Conservation (phyloP, 2,888 invertebrate species). For the Encarsia formosa region DNA sequence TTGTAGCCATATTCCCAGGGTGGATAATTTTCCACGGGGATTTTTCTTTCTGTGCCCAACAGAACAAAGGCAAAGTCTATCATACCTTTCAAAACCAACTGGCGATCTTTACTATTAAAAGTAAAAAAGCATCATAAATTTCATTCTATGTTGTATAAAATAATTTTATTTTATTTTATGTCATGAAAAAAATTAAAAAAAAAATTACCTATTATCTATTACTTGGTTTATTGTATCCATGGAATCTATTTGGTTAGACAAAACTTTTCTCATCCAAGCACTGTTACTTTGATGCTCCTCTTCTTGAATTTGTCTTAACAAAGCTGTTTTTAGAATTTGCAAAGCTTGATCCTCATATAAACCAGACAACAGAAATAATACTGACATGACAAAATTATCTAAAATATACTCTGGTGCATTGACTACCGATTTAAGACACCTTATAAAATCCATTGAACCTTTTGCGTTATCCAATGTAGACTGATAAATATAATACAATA, state of each 20-base stretch:
- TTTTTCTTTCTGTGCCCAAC: slow-evolving; percentile 44
- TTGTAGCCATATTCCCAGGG: slow-evolving; percentile 56
- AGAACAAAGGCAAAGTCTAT: slow-evolving; percentile 55
- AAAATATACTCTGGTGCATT: slow-evolving; percentile 59
- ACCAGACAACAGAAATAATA: slow-evolving; percentile 56
- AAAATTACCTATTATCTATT: slow-evolving; percentile 53
- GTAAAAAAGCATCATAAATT: slow-evolving; percentile 3
- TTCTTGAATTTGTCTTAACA: slow-evolving; percentile 49
- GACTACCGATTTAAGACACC: slow-evolving; percentile 52
- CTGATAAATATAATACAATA: slow-evolving; percentile 58
- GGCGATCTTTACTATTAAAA: slow-evolving; percentile 52
- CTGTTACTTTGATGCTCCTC: slow-evolving; percentile 51
- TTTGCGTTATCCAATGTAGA: slow-evolving; percentile 50
- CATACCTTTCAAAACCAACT: slow-evolving; percentile 54
- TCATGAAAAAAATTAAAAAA: background rate
- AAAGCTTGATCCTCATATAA: slow-evolving; percentile 54
- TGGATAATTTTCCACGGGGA: slow-evolving; percentile 46
- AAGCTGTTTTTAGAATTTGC: slow-evolving; percentile 44
- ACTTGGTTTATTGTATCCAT: slow-evolving; percentile 51
- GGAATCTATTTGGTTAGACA: slow-evolving; percentile 45
- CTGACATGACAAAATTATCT: slow-evolving; percentile 62
- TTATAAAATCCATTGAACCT: slow-evolving; percentile 52
- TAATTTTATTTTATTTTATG: background rate
- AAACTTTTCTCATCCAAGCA: slow-evolving; percentile 58
- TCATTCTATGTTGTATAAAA: background rate